Evolutionary conservation across 2,888 invertebrate species (phyloP), one percentile per base, ranked within the genome.

Genomic region (Watsonalla binaria): DNA sequence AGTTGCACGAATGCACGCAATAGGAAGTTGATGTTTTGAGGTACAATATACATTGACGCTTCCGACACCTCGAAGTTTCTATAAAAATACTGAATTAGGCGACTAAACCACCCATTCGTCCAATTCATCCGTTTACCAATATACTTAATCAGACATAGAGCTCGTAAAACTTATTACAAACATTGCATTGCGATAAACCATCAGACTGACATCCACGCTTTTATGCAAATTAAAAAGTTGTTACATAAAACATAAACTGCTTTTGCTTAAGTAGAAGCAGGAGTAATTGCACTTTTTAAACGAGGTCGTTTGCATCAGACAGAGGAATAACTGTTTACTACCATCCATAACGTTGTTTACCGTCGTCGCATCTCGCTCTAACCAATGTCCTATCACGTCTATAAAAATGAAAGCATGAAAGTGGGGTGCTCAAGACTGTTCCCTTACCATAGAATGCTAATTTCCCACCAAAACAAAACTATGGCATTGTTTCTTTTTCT

Each of bases 401-500:
- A 37, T 49, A 49, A 49, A 47, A 49, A 49, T 11, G 54, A 63
- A 59, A 58, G 55, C 55, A 53, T 61, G 64, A 69, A 61, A 58
- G 34, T 58, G 51, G 58, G 65, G 67, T 61, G 61, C 52, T 67
- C 59, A 62, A 61, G 60, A 54, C 58, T 58, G 57, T 61, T 68
- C 42, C 11, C 42, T 61, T 56, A 69, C 57, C 66, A 65, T 70
- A 74, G 68, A 73, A 75, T 71, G 67, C 62, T 74, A 73, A 74
- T 71, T 66, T 53, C 57, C 62, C 64, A 70, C 63, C 66, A 66
- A 73, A 76, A 72, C 74, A 72, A 78, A 78, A 72, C 68, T 63
- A 65, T 59, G 63, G 63, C 63, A 71, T 71, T 66, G 70, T 63
- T 74, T 70, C 73, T 78, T 80, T 82, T 80, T 80, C 71, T 76